Evolutionary conservation across 2,797 vertebrate genomes (phyloP), one percentile per base, ranked within the genome.

Genomic region (Acestrorhynchus altus): DNA sequence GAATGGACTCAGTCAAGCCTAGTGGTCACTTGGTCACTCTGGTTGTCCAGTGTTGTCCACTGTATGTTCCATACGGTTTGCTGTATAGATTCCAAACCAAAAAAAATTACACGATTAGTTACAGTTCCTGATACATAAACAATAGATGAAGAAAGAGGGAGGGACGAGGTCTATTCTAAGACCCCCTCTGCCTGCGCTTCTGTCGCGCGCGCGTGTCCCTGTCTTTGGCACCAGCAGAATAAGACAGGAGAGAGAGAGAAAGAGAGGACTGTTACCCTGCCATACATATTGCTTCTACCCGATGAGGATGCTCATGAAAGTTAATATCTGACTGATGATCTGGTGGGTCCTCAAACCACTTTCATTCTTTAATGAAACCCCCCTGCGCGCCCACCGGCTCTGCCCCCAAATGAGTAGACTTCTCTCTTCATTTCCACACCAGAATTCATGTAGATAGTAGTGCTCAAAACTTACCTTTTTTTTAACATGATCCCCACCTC

Each of bases 391-490:
- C 60, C 28, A 35, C 12, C 10, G 15, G 56, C 56, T 74, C 52
- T 80, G 70, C 74, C 47, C 60, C 52, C 69, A 42, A 18, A n/a
- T n/a, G 7, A 18, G 1, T 16, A 35, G 2, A 35, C 31, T 2
- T 44, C 42, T 44, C 1, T 8, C 1, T 4, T 20, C 20, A 2
- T 51, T 20, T n/a, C 8, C 8, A 1, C 7, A 22, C 7, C 18
- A n/a, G 9, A 52, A 52, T 8, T 20, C 20, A 20, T 5, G 4
- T 13, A 47, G 44, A 15, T 47, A 15, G 46, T 4, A 49, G 46
- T 13, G 16, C 16, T 49, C 8, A 51, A 51, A 51, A 4, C 11
- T 57, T 57, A 24, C 4, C 2, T 22, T 81, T 66, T 82, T 71
- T 60, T 42, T 72, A n/a, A n/a, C n/a, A n/a, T n/a, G n/a, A n/a